These are phyloP conservation scores for Charina bottae DNA, from an alignment of 2,113 vertebrate genomes.

Conservation along the genomic window DNA sequence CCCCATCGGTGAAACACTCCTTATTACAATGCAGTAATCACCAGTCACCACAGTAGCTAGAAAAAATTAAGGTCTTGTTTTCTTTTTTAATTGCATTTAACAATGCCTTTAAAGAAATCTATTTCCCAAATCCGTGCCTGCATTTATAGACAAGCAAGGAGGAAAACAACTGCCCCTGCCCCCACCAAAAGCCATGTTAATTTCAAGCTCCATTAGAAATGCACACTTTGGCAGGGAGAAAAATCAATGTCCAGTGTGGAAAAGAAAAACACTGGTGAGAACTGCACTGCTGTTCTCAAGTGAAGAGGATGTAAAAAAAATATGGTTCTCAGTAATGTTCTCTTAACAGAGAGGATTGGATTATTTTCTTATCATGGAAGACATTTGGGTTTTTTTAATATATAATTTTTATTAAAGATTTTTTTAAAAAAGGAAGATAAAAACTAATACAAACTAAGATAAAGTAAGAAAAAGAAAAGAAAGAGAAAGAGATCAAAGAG, in stretches of 20 bases:
- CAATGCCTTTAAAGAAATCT: conserved; percentile 52
- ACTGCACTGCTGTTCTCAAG: conserved; percentile 41
- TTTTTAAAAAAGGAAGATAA: too few species aligned
- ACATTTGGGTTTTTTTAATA: conserved; percentile 2
- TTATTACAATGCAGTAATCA: not conserved
- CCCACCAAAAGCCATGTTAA: conserved; percentile 61
- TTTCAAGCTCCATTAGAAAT: conserved; percentile 75
- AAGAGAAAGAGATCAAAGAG: too few species aligned
- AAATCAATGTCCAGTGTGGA: conserved; percentile 69
- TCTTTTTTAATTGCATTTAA: conserved; percentile 34
- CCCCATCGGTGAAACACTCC: conserved; percentile 14
- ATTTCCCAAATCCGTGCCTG: conserved; percentile 49
- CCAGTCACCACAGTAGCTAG: conserved; percentile 5
- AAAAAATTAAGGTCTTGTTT: conserved; percentile 29
- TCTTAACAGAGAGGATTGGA: conserved; percentile 44
- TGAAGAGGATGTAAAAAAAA: conserved; percentile 55
- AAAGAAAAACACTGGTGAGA: conserved; percentile 36
- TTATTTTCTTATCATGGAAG: conserved; percentile 49
- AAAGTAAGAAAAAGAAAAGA: too few species aligned
- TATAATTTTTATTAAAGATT: too few species aligned
- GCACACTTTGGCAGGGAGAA: conserved; percentile 60
- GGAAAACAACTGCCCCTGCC: conserved; percentile 55
- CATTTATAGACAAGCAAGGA: conserved; percentile 55
- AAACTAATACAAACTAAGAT: too few species aligned
- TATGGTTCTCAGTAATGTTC: conserved; percentile 41